Base-by-base conservation (phyloP, 2,113 vertebrate species). In the Mormoops blainvillei region DNA sequence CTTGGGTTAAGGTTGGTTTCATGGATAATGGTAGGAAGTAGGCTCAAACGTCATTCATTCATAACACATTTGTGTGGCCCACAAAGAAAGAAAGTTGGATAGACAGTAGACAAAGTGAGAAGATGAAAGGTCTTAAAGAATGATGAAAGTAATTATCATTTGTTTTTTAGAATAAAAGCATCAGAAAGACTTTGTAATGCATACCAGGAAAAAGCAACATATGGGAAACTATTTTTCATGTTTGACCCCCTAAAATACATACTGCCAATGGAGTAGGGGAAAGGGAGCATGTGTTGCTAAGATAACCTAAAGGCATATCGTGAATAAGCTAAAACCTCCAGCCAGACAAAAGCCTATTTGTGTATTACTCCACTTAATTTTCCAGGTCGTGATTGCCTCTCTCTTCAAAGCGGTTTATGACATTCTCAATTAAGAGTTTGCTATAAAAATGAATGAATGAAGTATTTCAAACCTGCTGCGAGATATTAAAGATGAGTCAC, bases 381-480 rank as follows among this genome's bases (percentile, higher is more conserved):
- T 45, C 86, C 93, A 96, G 77, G 83, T 98, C 38, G 8, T 80
- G 96, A 97, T 96, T 97, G 94, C 92, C 78, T 95, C 28, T 97
- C 97, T 96, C 63, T 97, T 87, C 65, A 97, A 92, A 97, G 83
- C 33, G 11, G 84, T 80, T 94, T 16, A 43, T 2, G 0, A 90
- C 94, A 95, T 78, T 98, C 95, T 97, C 92, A 89, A 93, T 97
- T 98, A 96, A 97, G 95, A 95, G 63, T 95, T 95, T 95, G 81
- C 90, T 81, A 93, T 41, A 97, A 97, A 98, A 98, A 97, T 77
- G 97, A 98, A 98, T 95, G 98, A 98, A 96, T 87, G 95, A 97
- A 98, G 93, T 86, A 82, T 96, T 96, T 97, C 94, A 92, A 56
- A 97, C 94, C 95, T 82, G 95, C 65, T 96, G 89, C 93, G 97